These are phyloP conservation scores for Equus quagga DNA, from an alignment of 2,113 vertebrate species.

Conservation along the genomic window DNA sequence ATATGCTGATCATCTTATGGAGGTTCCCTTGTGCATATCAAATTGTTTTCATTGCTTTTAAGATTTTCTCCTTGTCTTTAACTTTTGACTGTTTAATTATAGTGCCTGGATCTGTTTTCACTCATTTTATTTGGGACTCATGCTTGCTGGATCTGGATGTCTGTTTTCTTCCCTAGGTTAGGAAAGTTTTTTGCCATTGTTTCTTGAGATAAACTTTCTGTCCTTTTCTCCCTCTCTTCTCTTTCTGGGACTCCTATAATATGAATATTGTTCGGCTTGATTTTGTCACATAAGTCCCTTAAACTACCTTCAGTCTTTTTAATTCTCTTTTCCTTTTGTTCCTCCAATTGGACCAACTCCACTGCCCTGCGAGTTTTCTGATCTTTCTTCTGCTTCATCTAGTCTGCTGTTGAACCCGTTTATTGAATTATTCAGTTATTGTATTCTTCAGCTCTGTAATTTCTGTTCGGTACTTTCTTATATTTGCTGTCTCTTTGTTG, in stretches of 20 bases:
- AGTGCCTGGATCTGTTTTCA: not conserved
- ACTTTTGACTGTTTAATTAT: not conserved
- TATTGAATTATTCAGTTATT: not conserved
- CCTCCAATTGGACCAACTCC: not conserved
- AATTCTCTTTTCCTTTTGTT: not conserved
- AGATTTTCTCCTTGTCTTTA: not conserved
- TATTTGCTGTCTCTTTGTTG: not conserved
- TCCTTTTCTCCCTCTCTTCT: not conserved
- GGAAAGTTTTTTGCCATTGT: not conserved
- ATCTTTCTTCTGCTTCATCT: not conserved
- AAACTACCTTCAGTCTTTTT: not conserved
- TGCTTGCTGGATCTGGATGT: not conserved
- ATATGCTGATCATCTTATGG: not conserved
- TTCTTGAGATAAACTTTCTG: not conserved
- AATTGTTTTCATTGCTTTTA: not conserved
- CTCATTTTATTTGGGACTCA: not conserved
- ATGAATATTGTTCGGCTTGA: not conserved
- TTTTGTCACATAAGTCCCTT: not conserved
- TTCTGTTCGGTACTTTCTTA: not conserved
- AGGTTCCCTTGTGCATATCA: not conserved
- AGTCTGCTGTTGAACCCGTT: not conserved
- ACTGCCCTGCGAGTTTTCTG: not conserved
- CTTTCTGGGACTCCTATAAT: not conserved
- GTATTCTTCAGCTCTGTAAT: not conserved
- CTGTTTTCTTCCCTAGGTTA: not conserved